Conservation (phyloP, 1,140 invertebrate genomes). For the Drosophila takahashii region DNA sequence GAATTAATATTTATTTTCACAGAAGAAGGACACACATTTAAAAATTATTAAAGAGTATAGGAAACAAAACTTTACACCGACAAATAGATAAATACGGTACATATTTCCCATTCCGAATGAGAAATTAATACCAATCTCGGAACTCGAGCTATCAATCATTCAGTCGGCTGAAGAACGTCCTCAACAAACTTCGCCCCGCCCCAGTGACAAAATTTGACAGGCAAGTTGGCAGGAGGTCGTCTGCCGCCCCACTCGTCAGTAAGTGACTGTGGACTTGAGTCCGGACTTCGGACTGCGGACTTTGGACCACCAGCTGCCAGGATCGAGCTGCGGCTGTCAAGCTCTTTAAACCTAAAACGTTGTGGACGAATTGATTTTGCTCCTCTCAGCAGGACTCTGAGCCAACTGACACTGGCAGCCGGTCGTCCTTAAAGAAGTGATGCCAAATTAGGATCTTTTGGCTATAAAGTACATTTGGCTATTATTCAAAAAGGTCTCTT, state of each 20-base stretch:
- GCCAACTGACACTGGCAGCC: slow-evolving; percentile 75
- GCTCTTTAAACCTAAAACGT: slow-evolving; percentile 57
- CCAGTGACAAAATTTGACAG: slow-evolving; percentile 57
- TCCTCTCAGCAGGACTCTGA: slow-evolving; percentile 57
- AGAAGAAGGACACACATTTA: too few relatives aligned
- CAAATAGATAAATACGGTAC: too few relatives aligned
- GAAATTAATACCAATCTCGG: slow-evolving; percentile 17
- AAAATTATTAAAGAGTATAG: not conserved
- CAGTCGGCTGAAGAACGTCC: slow-evolving; percentile 16
- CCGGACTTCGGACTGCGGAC: slow-evolving; percentile 8
- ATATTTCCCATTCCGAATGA: not conserved
- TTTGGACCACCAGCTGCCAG: slow-evolving; percentile 46
- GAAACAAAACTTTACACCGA: not conserved
- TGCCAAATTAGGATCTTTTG: not conserved
- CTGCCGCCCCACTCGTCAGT: slow-evolving; percentile 17
- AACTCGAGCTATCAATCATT: slow-evolving; percentile 32
- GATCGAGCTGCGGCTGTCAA: slow-evolving; percentile 51
- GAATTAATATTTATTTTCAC: too few relatives aligned
- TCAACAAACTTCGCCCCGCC: slow-evolving; percentile 8
- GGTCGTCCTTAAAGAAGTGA: slow-evolving; percentile 47
- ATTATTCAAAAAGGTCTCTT: not conserved
- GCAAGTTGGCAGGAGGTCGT: slow-evolving; percentile 41
- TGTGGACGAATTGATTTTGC: slow-evolving; percentile 58
- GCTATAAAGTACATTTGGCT: not conserved
- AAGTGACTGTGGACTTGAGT: slow-evolving; percentile 28